Base-by-base conservation (phyloP, 2,113 vertebrate genomes). In the Camelus dromedarius region DNA sequence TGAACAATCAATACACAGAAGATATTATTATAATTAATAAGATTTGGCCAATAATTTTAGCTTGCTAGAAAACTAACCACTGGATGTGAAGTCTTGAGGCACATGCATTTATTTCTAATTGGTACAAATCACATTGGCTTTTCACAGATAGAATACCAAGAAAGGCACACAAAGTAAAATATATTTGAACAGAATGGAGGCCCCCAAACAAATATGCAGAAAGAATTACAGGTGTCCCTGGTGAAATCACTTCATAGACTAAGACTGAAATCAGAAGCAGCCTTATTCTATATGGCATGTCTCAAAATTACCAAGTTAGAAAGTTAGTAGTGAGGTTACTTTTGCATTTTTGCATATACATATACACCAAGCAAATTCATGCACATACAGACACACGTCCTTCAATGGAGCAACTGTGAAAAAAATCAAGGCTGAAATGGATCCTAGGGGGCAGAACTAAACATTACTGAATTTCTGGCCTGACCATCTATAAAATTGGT, bases 151-250 rank as follows among this genome's bases (percentile, higher is more conserved):
- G 48, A 60, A 11, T 46, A 79, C 60, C 3, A 35, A 1, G 83
- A 95, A 73, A 94, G 62, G 22, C 24, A 30, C 32, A 58, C 26
- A 89, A 72, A 46, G 6, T 62, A 67, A 93, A 96, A 91, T 69
- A 73, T 72, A 92, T 90, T 95, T 77, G 18, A 70, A 46, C 15
- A 79, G 70, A 95, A 91, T 88, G 20, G 54, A 87, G 13, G 8
- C 30, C 72, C 38, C 2, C 6, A 91, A 77, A 64, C 67, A 86
- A 81, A 85, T 70, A 89, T 93, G 91, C 86, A 56, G 35, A 66
- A 91, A 97, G 50, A 77, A 79, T 95, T 82, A 89, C n/a, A 87
- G 38, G 30, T 96, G 58, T 73, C 79, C 46, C 72, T 96, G 38
- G 16, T 38, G 22, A 75, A 91, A 90, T 70, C 70, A 81, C 64